Base-by-base conservation (phyloP, 2,888 invertebrate species). In the Dicyrtomina minuta region DNA sequence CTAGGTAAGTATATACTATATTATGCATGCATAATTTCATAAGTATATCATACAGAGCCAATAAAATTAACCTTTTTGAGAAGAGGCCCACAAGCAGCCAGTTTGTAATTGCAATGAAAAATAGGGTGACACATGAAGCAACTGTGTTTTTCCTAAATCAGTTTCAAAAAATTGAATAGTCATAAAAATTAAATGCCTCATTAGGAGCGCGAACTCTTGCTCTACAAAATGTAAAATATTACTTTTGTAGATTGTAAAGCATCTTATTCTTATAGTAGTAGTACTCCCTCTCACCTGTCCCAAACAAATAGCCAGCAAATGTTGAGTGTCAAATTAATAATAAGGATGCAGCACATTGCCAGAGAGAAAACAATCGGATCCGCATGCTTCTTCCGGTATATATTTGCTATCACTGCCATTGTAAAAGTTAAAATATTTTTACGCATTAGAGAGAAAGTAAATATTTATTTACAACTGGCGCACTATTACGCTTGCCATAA, bases 51-150 rank as follows among this genome's bases (percentile, higher is more conserved):
- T n/a, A n/a, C n/a, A n/a, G n/a, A n/a, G n/a, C n/a, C n/a, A n/a
- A n/a, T n/a, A n/a, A n/a, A n/a, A n/a, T n/a, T 58, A 17, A 60
- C 60, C 60, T 20, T n/a, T 60, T 13, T 15, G 60, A 60, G 12
- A 60, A 60, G 22, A 60, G 12, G 13, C 60, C 60, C 10, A 60
- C 17, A 22, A 60, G 60, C 2, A 60, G n/a, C 60, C 60, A 60
- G 20, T 24, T 41, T 20, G 22, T n/a, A 5, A 60, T 60, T 41
- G 43, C 60, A 10, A 41, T 24, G 44, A 60, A 60, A 24, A 60
- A 44, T 43, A 41, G n/a, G 10, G 20, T n/a, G 15, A 60, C 44
- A 12, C 43, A 13, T 24, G 44, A 60, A 10, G 60, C 60, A 17
- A 43, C 43, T 20, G 22, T 33, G 41, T 60, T 60, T 60, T 60